Evolutionary conservation across 2,113 vertebrate species (phyloP).

Genomic region (Genyomyrus donnyi): DNA sequence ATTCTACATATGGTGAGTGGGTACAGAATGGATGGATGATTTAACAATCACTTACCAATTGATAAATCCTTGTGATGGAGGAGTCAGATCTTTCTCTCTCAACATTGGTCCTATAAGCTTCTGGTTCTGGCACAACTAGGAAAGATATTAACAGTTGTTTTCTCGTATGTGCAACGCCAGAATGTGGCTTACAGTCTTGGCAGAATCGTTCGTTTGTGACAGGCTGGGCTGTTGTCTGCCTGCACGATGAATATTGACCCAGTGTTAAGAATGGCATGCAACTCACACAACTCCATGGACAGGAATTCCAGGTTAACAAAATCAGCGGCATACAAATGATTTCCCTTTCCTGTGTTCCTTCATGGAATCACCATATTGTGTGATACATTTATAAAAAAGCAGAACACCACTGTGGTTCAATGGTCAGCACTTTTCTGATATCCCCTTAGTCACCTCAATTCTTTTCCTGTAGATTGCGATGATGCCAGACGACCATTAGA

Average conservation of each 20-base stretch:
- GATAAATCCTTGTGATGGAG: neutral
- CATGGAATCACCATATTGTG: neutral
- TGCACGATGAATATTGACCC: neutral
- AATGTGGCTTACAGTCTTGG: neutral
- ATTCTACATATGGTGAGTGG: neutral
- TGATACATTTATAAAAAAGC: neutral
- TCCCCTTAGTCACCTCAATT: neutral
- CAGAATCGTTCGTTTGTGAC: neutral
- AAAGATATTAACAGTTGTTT: neutral
- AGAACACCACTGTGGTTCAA: neutral
- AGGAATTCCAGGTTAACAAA: neutral
- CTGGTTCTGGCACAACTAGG: neutral
- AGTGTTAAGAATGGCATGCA: neutral
- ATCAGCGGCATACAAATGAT: neutral
- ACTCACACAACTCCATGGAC: neutral
- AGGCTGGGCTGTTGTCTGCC: neutral
- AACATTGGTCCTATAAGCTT: neutral
- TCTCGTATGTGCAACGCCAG: neutral
- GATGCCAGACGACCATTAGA: neutral
- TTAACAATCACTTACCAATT: neutral
- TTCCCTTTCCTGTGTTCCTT: neutral
- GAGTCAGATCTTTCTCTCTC: neutral
- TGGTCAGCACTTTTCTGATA: neutral
- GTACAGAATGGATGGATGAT: neutral
- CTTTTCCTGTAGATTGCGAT: neutral